A percentile compares a stretch with the other conserved stretches of the same genome.
These are phyloP conservation scores for Tadarida brasiliensis DNA, from an alignment of 2,797 vertebrate genomes.

Conservation along the genomic window DNA sequence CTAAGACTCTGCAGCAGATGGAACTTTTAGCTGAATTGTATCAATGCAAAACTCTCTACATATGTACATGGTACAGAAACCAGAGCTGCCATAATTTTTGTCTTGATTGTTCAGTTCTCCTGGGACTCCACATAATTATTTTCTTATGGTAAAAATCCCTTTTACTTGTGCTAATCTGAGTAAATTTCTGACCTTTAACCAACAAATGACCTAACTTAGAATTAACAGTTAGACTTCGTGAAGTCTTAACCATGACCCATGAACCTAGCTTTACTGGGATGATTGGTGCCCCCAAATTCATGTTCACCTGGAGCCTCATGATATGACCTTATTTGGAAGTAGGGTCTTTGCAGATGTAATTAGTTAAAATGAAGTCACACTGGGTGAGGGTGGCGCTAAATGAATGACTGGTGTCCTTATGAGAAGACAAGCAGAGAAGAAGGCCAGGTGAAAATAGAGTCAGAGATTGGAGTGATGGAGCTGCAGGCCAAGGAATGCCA, in stretches of 20 bases:
- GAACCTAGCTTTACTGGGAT: neutral
- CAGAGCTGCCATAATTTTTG: neutral
- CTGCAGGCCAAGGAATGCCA: neutral
- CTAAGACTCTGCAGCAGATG: neutral
- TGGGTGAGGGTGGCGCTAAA: neutral
- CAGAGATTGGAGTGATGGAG: neutral
- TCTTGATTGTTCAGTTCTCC: neutral
- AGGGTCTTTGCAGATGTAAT: neutral
- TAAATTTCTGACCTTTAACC: constrained; percentile 39
- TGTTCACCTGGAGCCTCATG: neutral
- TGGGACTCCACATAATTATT: neutral
- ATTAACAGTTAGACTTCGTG: neutral
- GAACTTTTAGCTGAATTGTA: constrained; percentile 4
- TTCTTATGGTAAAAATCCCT: neutral
- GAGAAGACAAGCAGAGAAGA: neutral
- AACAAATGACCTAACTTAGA: neutral
- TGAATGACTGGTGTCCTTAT: neutral
- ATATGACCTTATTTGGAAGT: neutral
- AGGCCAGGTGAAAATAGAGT: neutral
- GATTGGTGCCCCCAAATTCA: neutral
- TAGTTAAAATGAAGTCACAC: constrained; percentile 15
- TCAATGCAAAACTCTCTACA: neutral
- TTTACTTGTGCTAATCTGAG: neutral
- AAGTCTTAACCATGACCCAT: neutral
- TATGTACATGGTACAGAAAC: neutral